Evolutionary conservation across 2,797 vertebrate species (phyloP), one percentile per base, ranked within the genome.

Genomic region (Chloroceryle inda): DNA sequence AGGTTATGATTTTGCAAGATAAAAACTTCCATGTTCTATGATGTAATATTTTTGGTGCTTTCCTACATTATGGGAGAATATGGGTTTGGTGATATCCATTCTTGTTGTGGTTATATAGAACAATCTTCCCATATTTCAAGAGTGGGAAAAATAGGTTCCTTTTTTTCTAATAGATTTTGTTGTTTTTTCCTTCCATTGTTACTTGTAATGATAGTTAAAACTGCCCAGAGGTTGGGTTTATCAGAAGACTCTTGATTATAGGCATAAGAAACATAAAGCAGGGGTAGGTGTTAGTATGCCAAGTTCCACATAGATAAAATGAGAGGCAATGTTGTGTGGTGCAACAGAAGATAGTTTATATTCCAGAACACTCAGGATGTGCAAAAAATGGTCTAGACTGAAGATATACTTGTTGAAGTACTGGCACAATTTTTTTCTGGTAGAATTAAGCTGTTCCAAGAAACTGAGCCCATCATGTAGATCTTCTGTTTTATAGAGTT

Each of bases 91-190:
- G 23, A 22, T 0, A 0, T 20, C 26, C 9, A 0, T 52, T 63
- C 15, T 59, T 3, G 0, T 18, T 8, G 9, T 52, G 3, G 3
- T 52, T 88, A 6, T 8, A 15, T 9, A 31, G 23, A 80, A 20
- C 3, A 3, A 2, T 23, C 15, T 49, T 69, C 75, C 45, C 8
- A 3, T 27, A 4, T 50, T 37, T 55, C n/a, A 92, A 61, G 50
- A 62, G 4, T 5, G 1, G 7, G 2, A 2, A 29, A 59, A 27
- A 37, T 35, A 5, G 1, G 0, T 50, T 50, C 9, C 8, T 0
- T 19, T 35, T 35, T n/a, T 59, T 22, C 15, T 44, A 40, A 17
- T 1, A 16, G 6, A 2, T 9, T 24, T 4, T 27, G 45, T 72
- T 56, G 6, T 27, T 9, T 17, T n/a, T 42, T 17, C 18, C 71